These are phyloP conservation scores for Lasioglossum villosulum DNA, from an alignment of 2,888 invertebrate genomes.

Conservation along the genomic window DNA sequence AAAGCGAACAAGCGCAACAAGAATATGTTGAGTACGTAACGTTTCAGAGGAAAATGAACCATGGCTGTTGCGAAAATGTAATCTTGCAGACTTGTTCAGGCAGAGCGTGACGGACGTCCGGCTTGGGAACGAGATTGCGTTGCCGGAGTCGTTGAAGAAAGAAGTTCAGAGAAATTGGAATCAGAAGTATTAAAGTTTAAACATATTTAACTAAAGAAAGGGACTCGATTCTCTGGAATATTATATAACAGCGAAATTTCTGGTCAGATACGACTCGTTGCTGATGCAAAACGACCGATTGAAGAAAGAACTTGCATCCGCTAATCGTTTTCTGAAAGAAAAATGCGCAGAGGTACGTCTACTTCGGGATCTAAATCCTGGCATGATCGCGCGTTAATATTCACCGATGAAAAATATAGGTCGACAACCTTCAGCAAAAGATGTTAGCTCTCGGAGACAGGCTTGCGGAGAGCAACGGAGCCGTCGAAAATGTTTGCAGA, in stretches of 20 bases:
- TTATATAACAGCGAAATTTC: conserved; percentile 24
- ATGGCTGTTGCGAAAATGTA: neutral
- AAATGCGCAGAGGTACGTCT: conserved; percentile 67
- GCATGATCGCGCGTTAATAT: neutral
- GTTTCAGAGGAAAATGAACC: neutral
- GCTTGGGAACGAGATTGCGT: conserved; percentile 55
- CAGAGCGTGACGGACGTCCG: conserved; percentile 74
- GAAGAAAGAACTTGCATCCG: conserved; percentile 53
- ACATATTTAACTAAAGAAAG: neutral
- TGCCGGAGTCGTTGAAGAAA: conserved; percentile 71
- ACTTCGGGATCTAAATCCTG: neutral
- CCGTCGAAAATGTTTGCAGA: conserved; percentile 65
- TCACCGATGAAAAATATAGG: conserved; percentile 54
- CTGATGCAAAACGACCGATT: conserved; percentile 70
- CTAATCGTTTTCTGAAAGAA: conserved; percentile 57
- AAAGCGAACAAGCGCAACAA: conserved; percentile 74
- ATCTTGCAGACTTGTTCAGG: conserved; percentile 74
- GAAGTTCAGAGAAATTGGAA: conserved; percentile 77
- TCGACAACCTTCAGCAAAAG: conserved; percentile 67
- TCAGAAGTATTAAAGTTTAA: conserved; percentile 69
- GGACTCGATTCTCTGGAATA: neutral
- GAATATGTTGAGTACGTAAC: conserved; percentile 75
- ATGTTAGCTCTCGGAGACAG: conserved; percentile 68
- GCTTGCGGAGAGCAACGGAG: conserved; percentile 65
- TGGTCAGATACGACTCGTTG: conserved; percentile 74